Evolutionary conservation across 2,113 vertebrate species (phyloP).

Genomic region (Tragelaphus imberbis): DNA sequence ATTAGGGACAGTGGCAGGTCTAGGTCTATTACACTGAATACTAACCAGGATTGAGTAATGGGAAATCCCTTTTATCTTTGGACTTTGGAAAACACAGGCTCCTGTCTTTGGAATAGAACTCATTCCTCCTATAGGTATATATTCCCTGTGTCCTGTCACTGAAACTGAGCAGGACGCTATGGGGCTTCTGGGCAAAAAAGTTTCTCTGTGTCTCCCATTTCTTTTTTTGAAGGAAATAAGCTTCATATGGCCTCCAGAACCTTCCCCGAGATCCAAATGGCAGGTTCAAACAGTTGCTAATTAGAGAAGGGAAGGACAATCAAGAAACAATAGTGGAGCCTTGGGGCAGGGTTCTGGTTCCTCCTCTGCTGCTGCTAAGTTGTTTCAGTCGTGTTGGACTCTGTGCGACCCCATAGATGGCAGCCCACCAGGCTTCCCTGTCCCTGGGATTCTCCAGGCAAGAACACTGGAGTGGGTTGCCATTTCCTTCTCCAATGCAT

Average conservation of each 20-base stretch:
- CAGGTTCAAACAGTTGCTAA: not conserved
- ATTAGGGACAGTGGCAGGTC: not conserved
- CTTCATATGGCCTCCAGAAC: not conserved
- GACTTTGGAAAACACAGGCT: not conserved
- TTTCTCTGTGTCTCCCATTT: not conserved
- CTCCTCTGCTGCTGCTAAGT: not conserved
- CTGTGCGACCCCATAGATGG: too few species aligned
- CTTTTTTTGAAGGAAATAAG: not conserved
- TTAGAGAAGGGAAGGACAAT: not conserved
- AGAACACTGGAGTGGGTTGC: too few species aligned
- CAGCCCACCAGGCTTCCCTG: too few species aligned
- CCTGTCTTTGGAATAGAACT: not conserved
- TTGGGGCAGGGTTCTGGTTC: not conserved
- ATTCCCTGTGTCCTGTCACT: not conserved
- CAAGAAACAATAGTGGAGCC: not conserved
- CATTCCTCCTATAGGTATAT: not conserved
- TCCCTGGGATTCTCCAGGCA: too few species aligned
- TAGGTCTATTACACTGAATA: not conserved
- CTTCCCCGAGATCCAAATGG: not conserved
- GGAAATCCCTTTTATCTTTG: not conserved
- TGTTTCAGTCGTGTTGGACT: too few species aligned
- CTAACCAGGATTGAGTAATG: not conserved
- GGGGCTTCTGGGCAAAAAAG: not conserved
- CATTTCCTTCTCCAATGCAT: too few species aligned
- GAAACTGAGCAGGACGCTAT: not conserved